Evolutionary conservation across 2,888 invertebrate species (phyloP), one percentile per base, ranked within the genome.

Genomic region (Acrocyrtus sp.): DNA sequence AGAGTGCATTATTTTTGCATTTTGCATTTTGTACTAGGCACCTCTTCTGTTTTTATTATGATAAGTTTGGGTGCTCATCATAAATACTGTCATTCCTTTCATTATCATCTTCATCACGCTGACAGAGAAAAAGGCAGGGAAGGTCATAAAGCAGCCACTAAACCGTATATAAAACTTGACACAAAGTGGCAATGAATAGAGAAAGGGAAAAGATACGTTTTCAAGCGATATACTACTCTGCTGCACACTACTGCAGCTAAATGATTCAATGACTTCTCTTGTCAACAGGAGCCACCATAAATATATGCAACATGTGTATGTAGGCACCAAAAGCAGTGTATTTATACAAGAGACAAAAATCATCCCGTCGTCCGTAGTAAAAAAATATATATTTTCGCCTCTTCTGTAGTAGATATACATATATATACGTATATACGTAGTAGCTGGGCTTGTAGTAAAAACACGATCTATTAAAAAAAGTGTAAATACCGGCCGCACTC

Each of bases 181-280:
- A 70, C 62, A 70, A 70, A 62, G 70, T 70, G 70, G 62, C 54
- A 57, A 70, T 62, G 62, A 70, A 70, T 62, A 50, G 62, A 69
- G 43, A 60, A 51, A 68, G 60, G 47, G 56, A 62, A 56, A 62
- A 62, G 57, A n/a, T n/a, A n/a, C n/a, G n/a, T n/a, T n/a, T n/a
- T n/a, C n/a, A n/a, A n/a, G n/a, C n/a, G n/a, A n/a, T n/a, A n/a
- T n/a, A n/a, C n/a, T n/a, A n/a, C n/a, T n/a, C n/a, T n/a, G n/a
- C n/a, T n/a, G n/a, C n/a, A n/a, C n/a, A n/a, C n/a, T n/a, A n/a
- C n/a, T n/a, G n/a, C n/a, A n/a, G n/a, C 61, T 19, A 48, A 43
- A 68, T 61, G 51, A 70, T 70, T 62, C 70, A 70, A 70, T 70
- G 70, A 70, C 62, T 62, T 48, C 57, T 62, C 62, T n/a, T 51